Evolutionary conservation across 1,140 invertebrate species (phyloP).

Genomic region (Potamilus streckersoni): DNA sequence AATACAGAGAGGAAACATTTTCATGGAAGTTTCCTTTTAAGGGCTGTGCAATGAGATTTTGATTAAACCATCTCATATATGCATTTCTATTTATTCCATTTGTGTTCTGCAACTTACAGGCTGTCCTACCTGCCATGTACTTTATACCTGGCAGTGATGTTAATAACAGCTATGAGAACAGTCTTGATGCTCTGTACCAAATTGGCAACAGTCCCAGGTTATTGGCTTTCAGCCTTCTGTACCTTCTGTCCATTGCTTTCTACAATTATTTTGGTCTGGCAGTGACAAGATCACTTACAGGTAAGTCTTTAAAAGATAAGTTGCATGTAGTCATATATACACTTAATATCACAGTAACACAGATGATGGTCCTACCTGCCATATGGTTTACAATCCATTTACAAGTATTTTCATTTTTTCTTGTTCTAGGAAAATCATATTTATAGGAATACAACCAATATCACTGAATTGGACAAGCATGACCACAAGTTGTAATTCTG

Average conservation of each 20-base stretch:
- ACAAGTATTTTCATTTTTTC: not conserved
- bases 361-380: not conserved
- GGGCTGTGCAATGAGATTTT: no score
- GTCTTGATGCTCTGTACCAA: slow-evolving; percentile 61
- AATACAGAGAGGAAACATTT: no score
- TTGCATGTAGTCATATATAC: not conserved
- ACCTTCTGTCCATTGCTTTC: slow-evolving; percentile 61
- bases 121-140: slow-evolving; percentile 61
- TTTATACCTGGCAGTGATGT: slow-evolving; percentile 58
- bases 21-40: no score
- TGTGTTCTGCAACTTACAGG: slow-evolving; percentile 36
- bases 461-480: no score
- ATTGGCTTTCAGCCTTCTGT: slow-evolving; percentile 57
- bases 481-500: no score
- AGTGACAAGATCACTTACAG: slow-evolving; percentile 62
- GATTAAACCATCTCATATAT: no score
- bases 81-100: no score
- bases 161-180: slow-evolving; percentile 62
- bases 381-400: not conserved
- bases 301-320: slow-evolving; percentile 32
- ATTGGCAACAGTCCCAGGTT: slow-evolving; percentile 51
- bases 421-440: no score
- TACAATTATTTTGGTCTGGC: slow-evolving; percentile 65
- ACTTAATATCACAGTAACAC: not conserved
- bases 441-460: no score